Percentiles rank a stretch among this genome's conserved stretches.
Evolutionary conservation across 1,140 invertebrate genomes (phyloP).

Genomic region (Augochlora pura): DNA sequence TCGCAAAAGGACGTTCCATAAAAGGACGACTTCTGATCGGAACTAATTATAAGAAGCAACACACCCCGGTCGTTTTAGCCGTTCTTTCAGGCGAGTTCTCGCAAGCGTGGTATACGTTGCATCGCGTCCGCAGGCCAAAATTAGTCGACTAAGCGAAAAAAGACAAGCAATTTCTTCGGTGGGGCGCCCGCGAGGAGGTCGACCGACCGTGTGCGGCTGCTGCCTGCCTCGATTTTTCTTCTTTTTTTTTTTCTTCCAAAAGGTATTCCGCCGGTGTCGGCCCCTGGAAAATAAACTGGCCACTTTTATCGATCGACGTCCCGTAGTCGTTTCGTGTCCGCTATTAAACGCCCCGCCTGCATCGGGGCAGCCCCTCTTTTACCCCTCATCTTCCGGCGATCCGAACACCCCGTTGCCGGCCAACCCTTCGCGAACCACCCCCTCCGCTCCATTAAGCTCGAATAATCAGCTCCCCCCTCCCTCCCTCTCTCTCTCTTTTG

Average conservation of each 20-base stretch:
- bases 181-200: conserved; percentile 24
- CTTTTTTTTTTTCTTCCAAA: conserved; percentile 31
- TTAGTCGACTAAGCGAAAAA: conserved; percentile 59
- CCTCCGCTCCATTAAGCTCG: conserved; percentile 56
- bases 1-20: too few species aligned
- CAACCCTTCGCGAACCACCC: conserved; percentile 18
- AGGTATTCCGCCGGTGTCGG: conserved; percentile 1
- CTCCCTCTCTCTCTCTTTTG: too few species aligned
- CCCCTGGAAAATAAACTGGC: conserved; percentile 60
- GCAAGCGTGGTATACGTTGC: conserved; percentile 17
- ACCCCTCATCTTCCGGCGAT: neutral
- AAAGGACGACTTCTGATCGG: conserved; percentile 25
- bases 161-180: conserved; percentile 54
- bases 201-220: conserved; percentile 24
- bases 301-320: conserved; percentile 64
- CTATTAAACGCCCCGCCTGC: conserved; percentile 57
- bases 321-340: conserved; percentile 50
- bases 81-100: conserved; percentile 26
- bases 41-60: conserved; percentile 49
- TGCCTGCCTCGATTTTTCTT: neutral
- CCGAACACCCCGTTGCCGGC: too few species aligned
- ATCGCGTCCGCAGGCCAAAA: conserved; percentile 30
- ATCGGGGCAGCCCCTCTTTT: neutral
- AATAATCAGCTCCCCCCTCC: conserved; percentile 63
- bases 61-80: conserved; percentile 2